phyloP scores from a whole-genome alignment of 1,140 invertebrate species.

The Saccostrea cuccullata region DNA sequence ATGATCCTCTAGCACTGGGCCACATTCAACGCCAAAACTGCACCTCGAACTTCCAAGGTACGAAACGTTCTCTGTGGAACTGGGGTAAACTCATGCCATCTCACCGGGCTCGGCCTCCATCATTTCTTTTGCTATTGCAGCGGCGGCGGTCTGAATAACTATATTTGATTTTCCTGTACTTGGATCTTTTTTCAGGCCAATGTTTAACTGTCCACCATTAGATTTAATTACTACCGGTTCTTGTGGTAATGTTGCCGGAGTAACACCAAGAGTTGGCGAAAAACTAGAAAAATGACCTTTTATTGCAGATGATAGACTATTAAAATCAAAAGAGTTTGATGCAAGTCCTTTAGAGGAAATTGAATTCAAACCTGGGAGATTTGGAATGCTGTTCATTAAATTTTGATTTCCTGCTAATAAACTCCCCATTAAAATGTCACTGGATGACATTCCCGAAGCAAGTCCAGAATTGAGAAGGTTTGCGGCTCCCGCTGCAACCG shows the following conservation, averaged over 20 bases:
- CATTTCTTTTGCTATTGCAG: constrained; percentile 5
- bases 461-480: neutral
- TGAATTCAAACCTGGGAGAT: neutral
- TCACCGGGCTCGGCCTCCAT: constrained; percentile 19
- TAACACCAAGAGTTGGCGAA: neutral
- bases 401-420: neutral
- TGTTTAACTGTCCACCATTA: constrained; percentile 7
- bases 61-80: neutral
- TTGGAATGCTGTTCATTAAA: neutral
- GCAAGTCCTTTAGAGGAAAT: neutral
- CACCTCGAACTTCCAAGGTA: neutral
- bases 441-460: neutral
- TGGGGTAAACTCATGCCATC: neutral
- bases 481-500: neutral
- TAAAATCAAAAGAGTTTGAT: neutral
- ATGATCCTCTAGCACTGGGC: neutral
- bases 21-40: constrained; percentile 5
- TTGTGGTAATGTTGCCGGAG: neutral
- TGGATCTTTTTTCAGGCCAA: constrained; percentile 13
- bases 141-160: constrained; percentile 15
- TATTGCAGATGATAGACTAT: neutral
- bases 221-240: constrained; percentile 17
- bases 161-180: neutral
- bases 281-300: neutral
- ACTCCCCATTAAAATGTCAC: neutral